A percentile compares a stretch with the other conserved stretches of the same genome.
Conservation (phyloP, 2,888 invertebrate species). For the Phymatocera aterrima region DNA sequence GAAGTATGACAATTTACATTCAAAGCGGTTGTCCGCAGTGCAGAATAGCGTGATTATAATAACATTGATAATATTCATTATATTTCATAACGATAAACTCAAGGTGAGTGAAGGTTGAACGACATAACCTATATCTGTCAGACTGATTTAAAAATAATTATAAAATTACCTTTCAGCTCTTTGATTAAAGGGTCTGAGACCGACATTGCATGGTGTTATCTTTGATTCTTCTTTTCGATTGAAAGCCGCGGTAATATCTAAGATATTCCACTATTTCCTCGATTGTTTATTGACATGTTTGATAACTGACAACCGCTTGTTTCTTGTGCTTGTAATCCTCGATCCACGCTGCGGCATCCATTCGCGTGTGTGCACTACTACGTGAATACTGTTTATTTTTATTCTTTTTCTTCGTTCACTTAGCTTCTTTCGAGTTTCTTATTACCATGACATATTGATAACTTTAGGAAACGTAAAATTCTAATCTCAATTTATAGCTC, state of each 20-base stretch:
- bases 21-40: background rate
- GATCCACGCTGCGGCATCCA: too few species aligned
- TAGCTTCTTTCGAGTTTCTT: background rate
- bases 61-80: background rate
- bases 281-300: constrained; percentile 32
- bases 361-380: constrained; percentile 31
- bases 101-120: background rate
- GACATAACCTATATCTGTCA: constrained; percentile 37
- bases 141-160: background rate
- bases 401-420: background rate
- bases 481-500: constrained; percentile 25
- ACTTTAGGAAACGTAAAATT: background rate
- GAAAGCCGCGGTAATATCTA: background rate
- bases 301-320: constrained; percentile 37
- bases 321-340: background rate
- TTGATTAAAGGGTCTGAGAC: constrained; percentile 79
- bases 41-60: background rate
- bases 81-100: background rate
- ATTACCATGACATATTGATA: background rate
- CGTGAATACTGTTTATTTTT: background rate
- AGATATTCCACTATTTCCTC: constrained; percentile 15
- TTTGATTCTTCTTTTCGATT: background rate
- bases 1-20: background rate
- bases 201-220: constrained; percentile 74
- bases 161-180: constrained; percentile 77